Conservation (phyloP, 2,888 invertebrate genomes). For the Colostygia pectinataria region DNA sequence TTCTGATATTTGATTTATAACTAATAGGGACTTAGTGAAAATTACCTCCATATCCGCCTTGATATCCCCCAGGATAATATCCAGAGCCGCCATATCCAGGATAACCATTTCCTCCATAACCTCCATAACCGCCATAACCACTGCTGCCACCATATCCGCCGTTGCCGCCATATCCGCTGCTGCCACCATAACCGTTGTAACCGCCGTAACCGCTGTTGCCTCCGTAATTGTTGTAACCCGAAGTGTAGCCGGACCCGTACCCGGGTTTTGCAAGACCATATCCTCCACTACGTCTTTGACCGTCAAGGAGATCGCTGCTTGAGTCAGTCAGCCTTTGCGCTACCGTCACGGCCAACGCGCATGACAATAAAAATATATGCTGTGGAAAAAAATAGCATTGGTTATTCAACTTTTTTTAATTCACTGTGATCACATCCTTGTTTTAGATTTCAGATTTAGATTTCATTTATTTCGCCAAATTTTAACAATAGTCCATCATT, state of each 20-base stretch:
- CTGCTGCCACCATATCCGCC: slow-evolving; percentile 36
- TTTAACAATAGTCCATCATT: too few species aligned
- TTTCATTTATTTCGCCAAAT: too few species aligned
- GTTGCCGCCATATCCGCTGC: slow-evolving; percentile 26
- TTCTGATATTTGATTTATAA: too few species aligned
- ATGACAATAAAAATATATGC: slow-evolving; percentile 58
- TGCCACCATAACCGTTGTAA: slow-evolving; percentile 31
- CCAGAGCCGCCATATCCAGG: slow-evolving; percentile 41
- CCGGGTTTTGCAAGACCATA: slow-evolving; percentile 64
- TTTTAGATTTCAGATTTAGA: too few species aligned
- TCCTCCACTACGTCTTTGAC: slow-evolving; percentile 56
- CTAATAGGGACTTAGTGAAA: too few species aligned
- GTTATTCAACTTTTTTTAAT: slow-evolving; percentile 7
- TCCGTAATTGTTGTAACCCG: slow-evolving; percentile 39
- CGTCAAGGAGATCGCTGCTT: slow-evolving; percentile 47
- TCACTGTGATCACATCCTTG: slow-evolving; percentile 1
- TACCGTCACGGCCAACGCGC: slow-evolving; percentile 53
- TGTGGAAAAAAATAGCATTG: too few species aligned
- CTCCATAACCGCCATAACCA: slow-evolving; percentile 33
- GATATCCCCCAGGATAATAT: slow-evolving; percentile 39
- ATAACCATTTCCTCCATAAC: slow-evolving; percentile 38
- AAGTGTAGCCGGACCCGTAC: slow-evolving; percentile 30
- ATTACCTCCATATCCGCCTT: slow-evolving; percentile 34
- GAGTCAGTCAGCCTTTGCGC: slow-evolving; percentile 57
- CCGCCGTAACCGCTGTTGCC: slow-evolving; percentile 8